Evolutionary conservation across 1,140 invertebrate species (phyloP), one percentile per base, ranked within the genome.

Genomic region (Schlechtendalia chinensis): DNA sequence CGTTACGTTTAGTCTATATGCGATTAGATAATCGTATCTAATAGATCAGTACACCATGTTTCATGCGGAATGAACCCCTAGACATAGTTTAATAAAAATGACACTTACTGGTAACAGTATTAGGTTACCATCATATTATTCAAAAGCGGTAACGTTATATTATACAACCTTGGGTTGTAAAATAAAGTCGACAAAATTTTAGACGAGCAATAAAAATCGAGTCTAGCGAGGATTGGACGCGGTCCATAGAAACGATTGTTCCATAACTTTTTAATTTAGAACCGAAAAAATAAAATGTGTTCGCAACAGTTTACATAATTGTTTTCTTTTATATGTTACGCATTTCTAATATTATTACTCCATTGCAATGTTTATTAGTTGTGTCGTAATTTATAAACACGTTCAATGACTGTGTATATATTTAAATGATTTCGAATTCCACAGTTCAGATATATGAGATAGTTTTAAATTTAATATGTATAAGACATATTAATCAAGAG

Each of bases 121-220:
- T 45, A 45, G 10, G 10, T 5, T 45, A 45, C 5, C 39, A 45
- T 45, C 39, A 45, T 45, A 45, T 10, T 4, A 45, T 10, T 45
- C 39, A n/a, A n/a, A n/a, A n/a, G 16, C 27, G 24, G 69, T 29
- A 72, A 53, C 50, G 19, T 72, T 54, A 17, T 71, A 71, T 71
- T 53, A 29, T 47, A 71, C 53, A 29, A 72, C 69, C 69, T 72
- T 54, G 47, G 69, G 24, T 29, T 29, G n/a, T 72, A 72, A 72
- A 29, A 72, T 29, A 72, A 72, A 29, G 17, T 54, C 24, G 14
- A 27, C n/a, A 14, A 53, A 47, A 53, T n/a, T 19, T 71, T 27
- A 29, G 47, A 72, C 24, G 22, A 54, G 47, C 69, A 24, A 72
- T 72, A 72, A 72, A 72, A 71, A 53, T 71, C 47, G 29, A 71